A percentile compares a stretch with the other conserved stretches of the same genome.
phyloP scores from a whole-genome alignment of 2,888 invertebrate species.

The Parapristionchus giblindavisi region DNA sequence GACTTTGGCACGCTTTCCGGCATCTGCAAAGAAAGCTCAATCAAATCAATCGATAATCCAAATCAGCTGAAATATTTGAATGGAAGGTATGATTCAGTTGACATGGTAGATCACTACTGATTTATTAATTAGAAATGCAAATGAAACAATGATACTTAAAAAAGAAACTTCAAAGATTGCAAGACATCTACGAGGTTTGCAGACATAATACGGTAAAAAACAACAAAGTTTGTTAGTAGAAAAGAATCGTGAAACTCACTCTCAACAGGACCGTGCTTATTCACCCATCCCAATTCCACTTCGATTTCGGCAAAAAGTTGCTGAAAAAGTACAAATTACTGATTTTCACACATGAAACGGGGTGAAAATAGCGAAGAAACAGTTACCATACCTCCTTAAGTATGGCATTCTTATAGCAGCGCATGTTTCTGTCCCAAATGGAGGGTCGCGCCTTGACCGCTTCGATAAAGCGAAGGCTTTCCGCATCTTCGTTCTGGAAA shows the following conservation, averaged over 20 bases:
- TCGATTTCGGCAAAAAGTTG: slow-evolving; percentile 37
- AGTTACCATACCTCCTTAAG: slow-evolving; percentile 13
- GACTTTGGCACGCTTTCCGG: slow-evolving; percentile 12
- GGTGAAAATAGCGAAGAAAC: not conserved
- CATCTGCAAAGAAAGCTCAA: not conserved
- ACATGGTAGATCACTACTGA: too few species aligned
- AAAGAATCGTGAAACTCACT: too few species aligned
- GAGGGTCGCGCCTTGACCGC: not conserved
- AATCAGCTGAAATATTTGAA: too few species aligned
- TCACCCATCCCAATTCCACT: slow-evolving; percentile 33
- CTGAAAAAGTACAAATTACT: slow-evolving; percentile 21
- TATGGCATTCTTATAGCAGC: slow-evolving; percentile 13
- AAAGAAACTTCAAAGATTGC: not conserved
- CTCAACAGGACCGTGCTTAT: too few species aligned
- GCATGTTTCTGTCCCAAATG: slow-evolving; percentile 26
- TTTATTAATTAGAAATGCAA: not conserved
- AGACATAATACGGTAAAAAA: too few species aligned
- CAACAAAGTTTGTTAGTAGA: too few species aligned
- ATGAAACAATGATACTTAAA: not conserved
- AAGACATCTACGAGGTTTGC: too few species aligned
- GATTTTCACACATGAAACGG: not conserved
- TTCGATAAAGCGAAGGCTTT: slow-evolving; percentile 31
- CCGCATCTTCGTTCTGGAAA: slow-evolving; percentile 2
- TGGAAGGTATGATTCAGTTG: too few species aligned
- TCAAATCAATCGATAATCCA: not conserved